Conservation (phyloP, 2,797 vertebrate genomes). For the Syngnathus rostellatus region DNA sequence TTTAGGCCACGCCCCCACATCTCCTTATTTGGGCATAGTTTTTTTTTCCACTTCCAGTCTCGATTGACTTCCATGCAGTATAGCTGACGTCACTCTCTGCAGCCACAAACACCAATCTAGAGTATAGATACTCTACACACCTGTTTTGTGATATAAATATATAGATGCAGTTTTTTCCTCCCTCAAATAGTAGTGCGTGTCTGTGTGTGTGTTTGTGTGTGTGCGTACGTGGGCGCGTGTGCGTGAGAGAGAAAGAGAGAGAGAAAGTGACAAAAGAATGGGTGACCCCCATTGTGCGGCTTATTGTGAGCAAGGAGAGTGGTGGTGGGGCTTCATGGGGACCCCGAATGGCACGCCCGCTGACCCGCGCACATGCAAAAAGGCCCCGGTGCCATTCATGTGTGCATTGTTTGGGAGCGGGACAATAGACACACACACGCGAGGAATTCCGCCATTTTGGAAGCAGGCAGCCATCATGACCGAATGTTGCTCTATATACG, state of each 20-base stretch:
- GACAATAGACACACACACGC: neutral
- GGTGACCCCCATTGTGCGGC: constrained; percentile 3
- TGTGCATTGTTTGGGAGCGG: neutral
- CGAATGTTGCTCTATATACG: neutral
- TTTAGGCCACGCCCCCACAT: no score
- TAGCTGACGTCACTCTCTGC: no score
- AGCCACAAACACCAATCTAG: neutral
- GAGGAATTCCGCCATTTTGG: constrained; percentile 2
- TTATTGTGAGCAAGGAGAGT: neutral
- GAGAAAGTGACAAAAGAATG: neutral
- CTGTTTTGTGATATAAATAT: no score
- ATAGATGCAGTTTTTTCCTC: neutral
- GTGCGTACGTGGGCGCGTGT: no score
- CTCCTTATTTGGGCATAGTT: no score
- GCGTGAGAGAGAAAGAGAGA: neutral
- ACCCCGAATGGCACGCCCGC: constrained; percentile 1
- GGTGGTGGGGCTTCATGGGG: neutral
- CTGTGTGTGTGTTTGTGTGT: neutral
- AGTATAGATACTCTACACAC: neutral
- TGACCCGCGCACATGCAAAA: constrained; percentile 1
- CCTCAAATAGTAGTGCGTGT: neutral
- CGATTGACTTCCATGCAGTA: no score
- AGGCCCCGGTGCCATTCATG: neutral
- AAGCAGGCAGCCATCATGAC: neutral
- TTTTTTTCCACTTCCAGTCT: no score